phyloP scores from a whole-genome alignment of 2,888 invertebrate genomes.

The Drosophila robusta region DNA sequence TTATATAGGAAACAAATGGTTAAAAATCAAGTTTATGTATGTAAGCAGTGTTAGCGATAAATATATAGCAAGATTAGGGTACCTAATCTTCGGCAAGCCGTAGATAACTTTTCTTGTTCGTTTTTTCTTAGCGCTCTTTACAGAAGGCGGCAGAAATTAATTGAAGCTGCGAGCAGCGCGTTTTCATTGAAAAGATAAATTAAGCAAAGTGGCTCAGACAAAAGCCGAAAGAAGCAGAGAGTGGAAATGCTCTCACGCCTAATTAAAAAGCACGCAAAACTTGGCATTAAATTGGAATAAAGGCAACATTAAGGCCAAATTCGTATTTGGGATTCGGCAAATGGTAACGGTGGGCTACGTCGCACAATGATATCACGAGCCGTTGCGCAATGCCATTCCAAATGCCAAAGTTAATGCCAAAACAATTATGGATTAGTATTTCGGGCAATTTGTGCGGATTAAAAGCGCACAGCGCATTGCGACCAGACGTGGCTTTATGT shows the following conservation, averaged over 20 bases:
- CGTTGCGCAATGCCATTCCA: slow-evolving; percentile 15
- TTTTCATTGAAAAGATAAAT: slow-evolving; percentile 48
- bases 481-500: slow-evolving; percentile 19
- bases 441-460: slow-evolving; percentile 32
- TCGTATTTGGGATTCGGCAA: slow-evolving; percentile 26
- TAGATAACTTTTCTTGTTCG: too few relatives aligned
- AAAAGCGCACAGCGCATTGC: slow-evolving; percentile 23
- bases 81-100: too few relatives aligned
- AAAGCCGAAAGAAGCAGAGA: slow-evolving; percentile 11
- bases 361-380: slow-evolving; percentile 28
- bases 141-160: slow-evolving; percentile 39
- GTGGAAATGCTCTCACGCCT: slow-evolving; percentile 53
- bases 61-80: too few relatives aligned
- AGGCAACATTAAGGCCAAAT: slow-evolving; percentile 26
- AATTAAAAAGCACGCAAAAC: slow-evolving; percentile 56
- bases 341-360: neutral
- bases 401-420: slow-evolving; percentile 47
- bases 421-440: slow-evolving; percentile 45
- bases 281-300: slow-evolving; percentile 7
- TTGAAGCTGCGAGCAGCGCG: slow-evolving; percentile 38
- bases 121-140: slow-evolving; percentile 9
- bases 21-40: too few relatives aligned
- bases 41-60: too few relatives aligned
- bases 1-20: too few relatives aligned
- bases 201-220: slow-evolving; percentile 47